Base-by-base conservation (phyloP, 2,797 vertebrate species). In the Channa striata region DNA sequence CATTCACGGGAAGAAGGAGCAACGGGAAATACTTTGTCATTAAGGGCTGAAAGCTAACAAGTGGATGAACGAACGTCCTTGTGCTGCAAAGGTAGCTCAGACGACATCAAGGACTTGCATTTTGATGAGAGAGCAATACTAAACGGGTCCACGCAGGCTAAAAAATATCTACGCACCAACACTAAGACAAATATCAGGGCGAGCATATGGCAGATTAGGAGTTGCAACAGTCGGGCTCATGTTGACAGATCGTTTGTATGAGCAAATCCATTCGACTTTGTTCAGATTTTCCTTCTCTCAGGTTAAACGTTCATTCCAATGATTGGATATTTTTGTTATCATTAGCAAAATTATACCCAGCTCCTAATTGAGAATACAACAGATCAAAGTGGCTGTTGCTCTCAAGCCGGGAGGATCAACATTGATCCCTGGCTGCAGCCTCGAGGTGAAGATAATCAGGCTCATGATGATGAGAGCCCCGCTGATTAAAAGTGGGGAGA, bases 341-440 rank as follows among this genome's bases (percentile, higher is more conserved):
- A 57, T 71, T 53, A 63, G 34, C 34, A 51, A 75, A 68, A 74
- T 8, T 0, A 47, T 59, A 62, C 78, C 21, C n/a, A 44, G 23
- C 56, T 52, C 1, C 39, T 20, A 56, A 57, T 10, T 16, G 0
- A 67, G 34, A 62, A 74, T 17, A 20, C 14, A 21, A 19, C 59
- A 67, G 66, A 78, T 78, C 54, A 74, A 74, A 82, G 70, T 11
- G 54, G 51, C 39, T 30, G 62, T 34, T 49, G 23, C 10, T 67
- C 23, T 58, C 5, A 56, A 60, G 78, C 77, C 70, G 36, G 1
- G 14, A 74, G 80, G 72, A 70, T 43, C 77, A 77, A 81, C 79
- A 52, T 10, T 44, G 78, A 82, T 78, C 50, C 37, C 39, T 17
- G 5, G 66, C 78, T 78, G 80, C 71, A 63, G 52, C 80, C 67